Evolutionary conservation across 2,797 vertebrate species (phyloP).

Genomic region (Sciurus vulgaris): DNA sequence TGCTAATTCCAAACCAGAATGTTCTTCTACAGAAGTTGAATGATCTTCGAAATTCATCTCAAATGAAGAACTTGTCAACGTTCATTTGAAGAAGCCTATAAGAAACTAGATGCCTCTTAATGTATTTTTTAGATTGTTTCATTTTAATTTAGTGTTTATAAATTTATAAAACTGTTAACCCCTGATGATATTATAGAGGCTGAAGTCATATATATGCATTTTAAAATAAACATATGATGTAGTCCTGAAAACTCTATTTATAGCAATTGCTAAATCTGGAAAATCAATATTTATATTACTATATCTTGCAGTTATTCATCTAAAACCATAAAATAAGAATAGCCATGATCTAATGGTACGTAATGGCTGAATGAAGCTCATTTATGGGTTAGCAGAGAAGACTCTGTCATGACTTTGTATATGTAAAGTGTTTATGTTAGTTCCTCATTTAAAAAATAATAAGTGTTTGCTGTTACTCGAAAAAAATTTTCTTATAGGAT

Average conservation of each 20-base stretch:
- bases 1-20: slow-evolving; percentile 80
- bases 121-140: neutral
- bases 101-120: slow-evolving; percentile 83
- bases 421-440: neutral
- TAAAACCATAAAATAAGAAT: slow-evolving; percentile 10
- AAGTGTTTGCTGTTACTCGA: neutral
- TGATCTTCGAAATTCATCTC: slow-evolving; percentile 84
- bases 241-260: neutral
- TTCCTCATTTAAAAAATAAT: neutral
- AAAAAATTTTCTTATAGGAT: no score
- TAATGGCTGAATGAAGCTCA: neutral
- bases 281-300: slow-evolving; percentile 20
- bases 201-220: neutral
- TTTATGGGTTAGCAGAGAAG: neutral
- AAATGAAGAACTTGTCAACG: slow-evolving; percentile 81
- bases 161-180: slow-evolving; percentile 51
- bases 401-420: neutral
- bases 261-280: neutral
- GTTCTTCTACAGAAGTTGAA: slow-evolving; percentile 85
- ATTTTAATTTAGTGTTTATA: slow-evolving; percentile 44
- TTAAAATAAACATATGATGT: slow-evolving; percentile 58
- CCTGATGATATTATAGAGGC: neutral
- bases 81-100: slow-evolving; percentile 85
- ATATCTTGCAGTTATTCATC: neutral
- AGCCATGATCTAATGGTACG: neutral